Conservation (phyloP, 2,797 vertebrate genomes). For the Sus cebifrons region DNA sequence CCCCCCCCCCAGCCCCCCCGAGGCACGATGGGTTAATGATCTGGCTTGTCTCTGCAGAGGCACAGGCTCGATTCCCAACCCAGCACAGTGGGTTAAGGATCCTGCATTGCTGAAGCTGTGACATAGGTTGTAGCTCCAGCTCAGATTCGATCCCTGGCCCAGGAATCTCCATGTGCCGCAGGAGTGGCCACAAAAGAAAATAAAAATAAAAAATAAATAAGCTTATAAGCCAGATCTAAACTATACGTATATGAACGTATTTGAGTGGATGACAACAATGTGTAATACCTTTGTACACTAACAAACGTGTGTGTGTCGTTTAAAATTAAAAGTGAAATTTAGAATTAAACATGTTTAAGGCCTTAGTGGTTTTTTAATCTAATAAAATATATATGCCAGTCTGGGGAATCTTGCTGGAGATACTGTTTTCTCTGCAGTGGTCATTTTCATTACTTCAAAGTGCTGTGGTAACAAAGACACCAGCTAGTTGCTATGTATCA, state of each 20-base stretch:
- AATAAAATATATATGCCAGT: neutral
- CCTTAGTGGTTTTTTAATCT: neutral
- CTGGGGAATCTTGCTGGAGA: neutral
- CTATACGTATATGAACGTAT: neutral
- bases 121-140: too few species aligned
- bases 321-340: conserved; percentile 18
- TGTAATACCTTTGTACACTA: neutral
- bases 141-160: too few species aligned
- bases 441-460: neutral
- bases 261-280: neutral
- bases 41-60: too few species aligned
- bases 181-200: too few species aligned
- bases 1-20: too few species aligned
- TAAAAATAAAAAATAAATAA: neutral
- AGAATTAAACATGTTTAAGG: neutral
- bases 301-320: neutral
- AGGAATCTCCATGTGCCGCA: too few species aligned
- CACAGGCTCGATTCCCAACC: too few species aligned
- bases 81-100: too few species aligned
- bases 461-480: neutral
- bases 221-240: neutral
- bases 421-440: neutral
- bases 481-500: neutral
- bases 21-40: too few species aligned
- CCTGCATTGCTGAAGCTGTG: too few species aligned